Conservation (phyloP, 2,113 vertebrate species). For the human (Homo sapiens) region DNA sequence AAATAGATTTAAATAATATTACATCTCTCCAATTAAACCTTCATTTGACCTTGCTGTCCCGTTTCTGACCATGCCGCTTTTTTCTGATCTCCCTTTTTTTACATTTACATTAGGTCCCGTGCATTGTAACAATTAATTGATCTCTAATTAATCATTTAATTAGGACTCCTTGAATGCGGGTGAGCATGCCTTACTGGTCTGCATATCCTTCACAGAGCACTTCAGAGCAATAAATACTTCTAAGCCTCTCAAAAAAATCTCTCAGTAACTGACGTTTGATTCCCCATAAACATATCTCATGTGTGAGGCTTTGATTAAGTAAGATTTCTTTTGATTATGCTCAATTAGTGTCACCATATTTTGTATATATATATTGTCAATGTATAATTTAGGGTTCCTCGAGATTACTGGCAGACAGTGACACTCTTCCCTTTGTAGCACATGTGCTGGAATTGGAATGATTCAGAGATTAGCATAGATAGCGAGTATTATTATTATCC, state of each 20-base stretch:
- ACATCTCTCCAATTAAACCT: neutral
- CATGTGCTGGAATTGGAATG: neutral
- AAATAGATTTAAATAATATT: neutral
- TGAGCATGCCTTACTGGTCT: neutral
- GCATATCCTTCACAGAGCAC: neutral
- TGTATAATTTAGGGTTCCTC: neutral
- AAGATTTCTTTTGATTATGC: conserved; percentile 40
- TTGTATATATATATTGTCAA: neutral
- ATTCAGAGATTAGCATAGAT: conserved; percentile 27
- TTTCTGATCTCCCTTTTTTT: neutral
- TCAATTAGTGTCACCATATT: neutral
- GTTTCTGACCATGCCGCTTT: neutral
- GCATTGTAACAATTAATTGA: neutral
- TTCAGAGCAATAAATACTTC: neutral
- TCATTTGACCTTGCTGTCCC: neutral
- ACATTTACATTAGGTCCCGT: neutral
- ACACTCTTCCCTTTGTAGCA: neutral
- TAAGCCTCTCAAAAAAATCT: neutral
- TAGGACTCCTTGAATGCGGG: neutral
- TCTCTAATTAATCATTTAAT: neutral
- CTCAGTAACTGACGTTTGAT: neutral
- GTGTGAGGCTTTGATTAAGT: conserved; percentile 19
- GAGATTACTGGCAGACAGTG: neutral
- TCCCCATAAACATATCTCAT: neutral
- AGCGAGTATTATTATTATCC: conserved; percentile 38